phyloP scores from a whole-genome alignment of 2,113 vertebrate genomes.

The Otocyon megalotis region DNA sequence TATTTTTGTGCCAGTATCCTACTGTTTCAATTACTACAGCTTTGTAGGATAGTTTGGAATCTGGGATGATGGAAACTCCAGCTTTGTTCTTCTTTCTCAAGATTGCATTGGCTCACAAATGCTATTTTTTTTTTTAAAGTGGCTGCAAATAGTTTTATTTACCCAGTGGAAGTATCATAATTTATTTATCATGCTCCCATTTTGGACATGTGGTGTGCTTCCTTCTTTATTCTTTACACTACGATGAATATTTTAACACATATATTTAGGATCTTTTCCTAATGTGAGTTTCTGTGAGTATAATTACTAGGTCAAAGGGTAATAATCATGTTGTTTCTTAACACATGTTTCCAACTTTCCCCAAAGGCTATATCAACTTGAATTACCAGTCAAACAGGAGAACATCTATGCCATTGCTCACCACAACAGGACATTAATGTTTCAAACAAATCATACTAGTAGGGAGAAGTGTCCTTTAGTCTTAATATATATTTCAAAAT shows the following conservation, averaged over 20 bases:
- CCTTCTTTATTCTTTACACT: background rate
- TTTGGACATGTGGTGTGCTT: background rate
- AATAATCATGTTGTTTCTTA: background rate
- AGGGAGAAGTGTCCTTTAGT: background rate
- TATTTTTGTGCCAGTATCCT: background rate
- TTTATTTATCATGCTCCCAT: background rate
- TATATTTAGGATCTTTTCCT: background rate
- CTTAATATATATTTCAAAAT: background rate
- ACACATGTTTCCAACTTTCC: background rate
- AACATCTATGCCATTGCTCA: background rate
- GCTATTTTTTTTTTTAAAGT: background rate
- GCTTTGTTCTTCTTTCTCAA: background rate
- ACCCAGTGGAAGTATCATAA: background rate
- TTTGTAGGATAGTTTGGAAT: background rate
- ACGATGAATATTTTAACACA: background rate
- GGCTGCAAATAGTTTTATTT: background rate
- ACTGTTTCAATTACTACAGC: background rate
- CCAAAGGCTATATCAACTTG: background rate
- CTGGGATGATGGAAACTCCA: background rate
- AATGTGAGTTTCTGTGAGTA: background rate
- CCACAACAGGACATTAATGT: background rate
- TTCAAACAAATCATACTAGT: background rate
- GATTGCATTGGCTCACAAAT: background rate
- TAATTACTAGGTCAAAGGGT: constrained; percentile 29
- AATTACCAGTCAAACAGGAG: background rate